These are phyloP conservation scores for Pipistrellus nathusii DNA, from an alignment of 2,797 vertebrate species.

Conservation along the genomic window DNA sequence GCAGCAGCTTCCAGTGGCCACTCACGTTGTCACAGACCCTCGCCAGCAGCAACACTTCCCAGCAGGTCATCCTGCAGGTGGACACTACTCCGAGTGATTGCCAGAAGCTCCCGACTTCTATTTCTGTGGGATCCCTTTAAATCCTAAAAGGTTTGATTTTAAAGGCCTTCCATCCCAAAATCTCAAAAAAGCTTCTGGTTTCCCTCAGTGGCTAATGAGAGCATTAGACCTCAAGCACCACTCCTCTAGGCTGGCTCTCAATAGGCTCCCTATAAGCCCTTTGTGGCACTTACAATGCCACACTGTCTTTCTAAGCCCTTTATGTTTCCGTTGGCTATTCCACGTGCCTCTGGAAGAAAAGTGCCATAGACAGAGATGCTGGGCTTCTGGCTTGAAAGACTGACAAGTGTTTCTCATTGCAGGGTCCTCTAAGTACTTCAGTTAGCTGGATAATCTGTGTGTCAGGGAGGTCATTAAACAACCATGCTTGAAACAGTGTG, in stretches of 20 bases:
- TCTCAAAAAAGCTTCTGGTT: neutral
- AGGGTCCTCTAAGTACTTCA: neutral
- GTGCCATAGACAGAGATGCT: neutral
- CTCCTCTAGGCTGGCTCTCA: neutral
- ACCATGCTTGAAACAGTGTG: neutral
- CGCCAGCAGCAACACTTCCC: neutral
- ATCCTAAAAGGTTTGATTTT: neutral
- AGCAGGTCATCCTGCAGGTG: neutral
- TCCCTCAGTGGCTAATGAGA: neutral
- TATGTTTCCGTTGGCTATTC: neutral
- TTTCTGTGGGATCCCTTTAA: neutral
- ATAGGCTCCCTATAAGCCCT: neutral
- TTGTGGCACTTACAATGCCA: neutral
- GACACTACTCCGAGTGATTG: neutral
- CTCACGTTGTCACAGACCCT: neutral
- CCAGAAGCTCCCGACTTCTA: neutral
- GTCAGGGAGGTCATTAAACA: neutral
- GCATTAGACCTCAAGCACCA: neutral
- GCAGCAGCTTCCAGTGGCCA: slow-evolving; percentile 15
- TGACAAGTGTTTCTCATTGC: neutral
- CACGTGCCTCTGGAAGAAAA: neutral
- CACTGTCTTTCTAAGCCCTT: neutral
- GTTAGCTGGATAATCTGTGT: neutral
- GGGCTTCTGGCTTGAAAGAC: neutral
- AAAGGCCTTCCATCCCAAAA: neutral